phyloP scores from a whole-genome alignment of 1,140 invertebrate genomes.

The Cyphomyrmex costatus region DNA sequence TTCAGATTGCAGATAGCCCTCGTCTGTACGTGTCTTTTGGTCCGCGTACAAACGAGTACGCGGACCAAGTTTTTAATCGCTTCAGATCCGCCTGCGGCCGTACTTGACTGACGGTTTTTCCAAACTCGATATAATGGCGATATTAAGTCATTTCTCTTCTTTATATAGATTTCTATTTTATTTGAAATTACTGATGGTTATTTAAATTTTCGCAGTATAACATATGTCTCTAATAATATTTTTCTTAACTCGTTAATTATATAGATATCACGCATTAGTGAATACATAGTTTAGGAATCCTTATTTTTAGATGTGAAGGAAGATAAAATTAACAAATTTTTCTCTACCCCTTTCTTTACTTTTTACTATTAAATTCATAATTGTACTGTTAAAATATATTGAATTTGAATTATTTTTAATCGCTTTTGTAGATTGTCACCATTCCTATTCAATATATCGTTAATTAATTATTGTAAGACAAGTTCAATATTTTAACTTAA shows the following conservation, averaged over 20 bases:
- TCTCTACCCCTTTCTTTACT: neutral
- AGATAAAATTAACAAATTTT: neutral
- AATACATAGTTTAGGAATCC: neutral
- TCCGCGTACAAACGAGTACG: too few species aligned
- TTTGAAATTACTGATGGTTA: neutral
- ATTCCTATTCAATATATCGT: too few species aligned
- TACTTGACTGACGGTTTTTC: slow-evolving; percentile 13
- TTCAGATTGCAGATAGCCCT: neutral
- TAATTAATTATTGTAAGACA: too few species aligned
- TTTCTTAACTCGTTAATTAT: neutral
- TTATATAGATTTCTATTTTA: neutral
- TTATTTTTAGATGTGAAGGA: neutral
- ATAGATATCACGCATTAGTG: too few species aligned
- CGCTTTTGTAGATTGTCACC: too few species aligned
- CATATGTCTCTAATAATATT: neutral
- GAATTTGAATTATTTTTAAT: too few species aligned
- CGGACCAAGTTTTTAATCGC: slow-evolving; percentile 58
- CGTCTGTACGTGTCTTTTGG: too few species aligned
- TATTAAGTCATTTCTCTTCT: slow-evolving; percentile 10
- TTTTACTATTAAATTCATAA: neutral
- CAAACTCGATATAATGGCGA: neutral
- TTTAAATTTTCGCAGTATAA: neutral
- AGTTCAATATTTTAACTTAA: too few species aligned
- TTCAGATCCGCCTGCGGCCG: slow-evolving; percentile 32
- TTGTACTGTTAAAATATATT: too few species aligned